Base-by-base conservation (phyloP, 2,797 vertebrate species). In the Sebastolobus altivelis region DNA sequence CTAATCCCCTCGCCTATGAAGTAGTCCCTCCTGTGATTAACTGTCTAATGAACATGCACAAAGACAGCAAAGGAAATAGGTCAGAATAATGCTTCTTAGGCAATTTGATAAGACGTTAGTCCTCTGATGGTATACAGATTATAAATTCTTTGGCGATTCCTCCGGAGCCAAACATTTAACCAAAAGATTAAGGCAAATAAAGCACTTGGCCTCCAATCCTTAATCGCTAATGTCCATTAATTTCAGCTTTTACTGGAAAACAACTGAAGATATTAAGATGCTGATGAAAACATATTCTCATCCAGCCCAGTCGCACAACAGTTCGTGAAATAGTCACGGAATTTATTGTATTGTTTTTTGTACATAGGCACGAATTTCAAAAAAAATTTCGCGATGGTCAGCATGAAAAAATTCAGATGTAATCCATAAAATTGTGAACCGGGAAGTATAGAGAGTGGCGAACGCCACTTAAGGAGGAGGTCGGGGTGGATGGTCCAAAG, bases 11-110 rank as follows among this genome's bases (percentile, higher is more conserved):
- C 33, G 61, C 86, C 88, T 84, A 66, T 81, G 87, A 87, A 87
- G 85, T 55, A 79, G 79, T 82, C 87, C 84, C 85, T 89, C 77
- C 82, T 85, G 90, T 75, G 90, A 91, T 94, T 93, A 91, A 89
- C 87, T 84, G 88, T 88, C 90, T 92, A 89, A 94, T 91, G 85
- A 95, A 89, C 86, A 90, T 84, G 85, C 90, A 90, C 80, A 86
- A 82, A 94, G 85, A 87, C 80, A 56, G 83, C 75, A 18, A 35
- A 77, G 77, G 83, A 93, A 94, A 89, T 71, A 86, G 90, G 90
- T 92, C 91, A 92, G 83, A 92, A 90, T 87, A 89, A 87, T 62
- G 85, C 86, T 92, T 86, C 81, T 88, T 80, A 89, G 79, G 81
- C 90, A 93, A 79, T 91, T 92, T 92, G 88, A 91, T 89, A 66